Conservation (phyloP, 2,113 vertebrate species). For the Aegithalos caudatus region DNA sequence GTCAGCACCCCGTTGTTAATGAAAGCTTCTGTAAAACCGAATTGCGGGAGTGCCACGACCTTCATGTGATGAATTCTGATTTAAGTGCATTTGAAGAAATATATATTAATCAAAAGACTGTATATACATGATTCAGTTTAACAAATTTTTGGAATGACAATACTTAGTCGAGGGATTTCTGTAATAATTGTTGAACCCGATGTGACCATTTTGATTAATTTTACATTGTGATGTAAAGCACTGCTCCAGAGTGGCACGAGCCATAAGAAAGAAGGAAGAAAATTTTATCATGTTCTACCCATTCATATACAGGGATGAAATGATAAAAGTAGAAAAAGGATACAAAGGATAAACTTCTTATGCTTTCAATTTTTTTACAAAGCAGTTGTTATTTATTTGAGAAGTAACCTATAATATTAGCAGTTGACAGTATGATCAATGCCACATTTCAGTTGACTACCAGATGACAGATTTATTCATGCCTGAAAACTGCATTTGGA, state of each 20-base stretch:
- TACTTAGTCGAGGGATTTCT: background rate
- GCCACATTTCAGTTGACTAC: background rate
- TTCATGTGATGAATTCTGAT: background rate
- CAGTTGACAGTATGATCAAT: background rate
- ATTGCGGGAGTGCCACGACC: background rate
- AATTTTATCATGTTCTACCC: background rate
- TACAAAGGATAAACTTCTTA: background rate
- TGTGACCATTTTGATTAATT: background rate
- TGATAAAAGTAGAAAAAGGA: background rate
- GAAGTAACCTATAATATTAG: background rate
- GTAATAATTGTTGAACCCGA: background rate
- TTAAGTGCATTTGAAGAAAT: constrained; percentile 11
- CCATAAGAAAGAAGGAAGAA: background rate
- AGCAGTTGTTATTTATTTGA: background rate
- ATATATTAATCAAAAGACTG: background rate
- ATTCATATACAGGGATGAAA: background rate
- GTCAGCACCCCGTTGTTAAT: background rate
- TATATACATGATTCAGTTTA: background rate
- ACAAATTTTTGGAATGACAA: background rate
- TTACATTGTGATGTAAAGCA: background rate
- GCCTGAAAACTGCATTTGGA: background rate
- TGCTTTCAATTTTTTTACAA: background rate
- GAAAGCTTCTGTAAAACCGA: background rate
- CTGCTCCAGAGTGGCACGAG: background rate
- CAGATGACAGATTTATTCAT: background rate